Evolutionary conservation across 2,888 invertebrate genomes (phyloP).

Genomic region (Yponomeuta plumbellus): DNA sequence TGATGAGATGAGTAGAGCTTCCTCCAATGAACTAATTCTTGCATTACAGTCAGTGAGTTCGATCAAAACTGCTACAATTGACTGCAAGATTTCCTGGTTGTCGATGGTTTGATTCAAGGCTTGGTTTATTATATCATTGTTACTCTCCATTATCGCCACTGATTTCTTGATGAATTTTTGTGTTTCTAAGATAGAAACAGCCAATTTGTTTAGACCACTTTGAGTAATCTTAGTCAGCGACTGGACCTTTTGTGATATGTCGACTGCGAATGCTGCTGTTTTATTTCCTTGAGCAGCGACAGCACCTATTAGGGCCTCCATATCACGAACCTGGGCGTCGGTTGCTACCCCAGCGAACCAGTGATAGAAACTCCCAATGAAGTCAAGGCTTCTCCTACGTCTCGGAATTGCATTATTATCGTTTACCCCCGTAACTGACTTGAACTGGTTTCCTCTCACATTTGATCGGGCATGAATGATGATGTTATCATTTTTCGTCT

Average conservation of each 20-base stretch:
- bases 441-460: too few relatives aligned
- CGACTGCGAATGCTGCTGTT: background rate
- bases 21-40: background rate
- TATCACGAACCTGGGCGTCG: background rate
- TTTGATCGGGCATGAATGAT: too few relatives aligned
- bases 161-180: background rate
- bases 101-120: background rate
- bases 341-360: background rate
- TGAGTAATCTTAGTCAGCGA: background rate
- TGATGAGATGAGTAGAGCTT: background rate
- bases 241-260: background rate
- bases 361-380: background rate
- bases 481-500: too few relatives aligned
- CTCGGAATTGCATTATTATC: background rate
- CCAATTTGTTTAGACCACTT: background rate
- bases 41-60: background rate
- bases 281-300: background rate
- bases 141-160: background rate
- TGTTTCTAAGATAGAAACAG: background rate
- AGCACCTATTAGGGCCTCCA: background rate
- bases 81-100: background rate
- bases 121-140: background rate
- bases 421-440: too few relatives aligned
- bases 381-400: background rate
- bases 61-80: background rate